Conservation (phyloP, 2,797 vertebrate genomes). For the Peromyscus nudipes region DNA sequence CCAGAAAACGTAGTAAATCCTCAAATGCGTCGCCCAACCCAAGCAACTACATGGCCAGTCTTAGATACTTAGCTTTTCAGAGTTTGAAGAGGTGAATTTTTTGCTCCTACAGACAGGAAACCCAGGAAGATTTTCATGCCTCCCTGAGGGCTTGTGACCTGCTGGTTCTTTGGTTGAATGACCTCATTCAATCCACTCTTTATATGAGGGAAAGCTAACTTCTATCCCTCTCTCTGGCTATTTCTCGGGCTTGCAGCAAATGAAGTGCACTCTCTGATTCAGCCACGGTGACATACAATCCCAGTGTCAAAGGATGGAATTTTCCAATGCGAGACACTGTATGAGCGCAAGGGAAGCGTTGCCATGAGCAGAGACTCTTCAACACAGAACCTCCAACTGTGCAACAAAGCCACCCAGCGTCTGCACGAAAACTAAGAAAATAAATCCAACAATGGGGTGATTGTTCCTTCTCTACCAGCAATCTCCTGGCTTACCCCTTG, state of each 20-base stretch:
- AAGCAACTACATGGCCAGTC: background rate
- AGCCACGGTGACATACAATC: constrained; percentile 71
- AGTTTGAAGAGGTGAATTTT: constrained; percentile 2
- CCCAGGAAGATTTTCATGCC: constrained; percentile 27
- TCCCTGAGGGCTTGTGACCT: constrained; percentile 64
- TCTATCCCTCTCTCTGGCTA: constrained; percentile 63
- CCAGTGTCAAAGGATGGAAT: constrained; percentile 75
- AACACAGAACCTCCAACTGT: constrained; percentile 29
- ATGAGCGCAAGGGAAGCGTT: constrained; percentile 19
- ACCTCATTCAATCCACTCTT: constrained; percentile 63
- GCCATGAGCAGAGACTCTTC: constrained; percentile 51
- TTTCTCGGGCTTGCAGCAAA: constrained; percentile 65
- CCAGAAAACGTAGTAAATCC: background rate
- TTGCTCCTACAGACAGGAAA: constrained; percentile 54
- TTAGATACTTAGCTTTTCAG: background rate
- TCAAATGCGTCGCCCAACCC: background rate
- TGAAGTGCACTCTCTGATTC: constrained; percentile 68
- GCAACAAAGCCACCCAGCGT: background rate
- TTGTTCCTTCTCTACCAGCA: constrained; percentile 64
- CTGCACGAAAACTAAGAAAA: constrained; percentile 5
- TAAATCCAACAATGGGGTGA: constrained; percentile 55
- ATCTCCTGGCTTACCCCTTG: background rate
- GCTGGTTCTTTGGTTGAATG: constrained; percentile 67
- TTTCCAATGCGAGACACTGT: constrained; percentile 71
- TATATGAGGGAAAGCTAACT: constrained; percentile 57